These are phyloP conservation scores for Poecile atricapillus DNA, from an alignment of 2,113 vertebrate species.

Conservation along the genomic window DNA sequence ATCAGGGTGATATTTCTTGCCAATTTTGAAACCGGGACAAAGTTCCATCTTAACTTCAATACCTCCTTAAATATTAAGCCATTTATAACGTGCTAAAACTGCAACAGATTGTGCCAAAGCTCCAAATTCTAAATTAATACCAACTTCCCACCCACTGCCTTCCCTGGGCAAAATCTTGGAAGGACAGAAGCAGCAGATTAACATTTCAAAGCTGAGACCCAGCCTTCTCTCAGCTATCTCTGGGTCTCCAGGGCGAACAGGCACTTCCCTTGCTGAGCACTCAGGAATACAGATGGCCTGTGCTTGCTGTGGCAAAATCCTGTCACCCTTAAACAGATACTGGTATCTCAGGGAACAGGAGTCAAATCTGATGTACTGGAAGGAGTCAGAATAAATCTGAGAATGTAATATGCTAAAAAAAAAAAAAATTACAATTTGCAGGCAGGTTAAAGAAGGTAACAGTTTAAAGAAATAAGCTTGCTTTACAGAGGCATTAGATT, in stretches of 20 bases:
- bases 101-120: constrained; percentile 33
- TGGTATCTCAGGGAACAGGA: neutral
- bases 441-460: neutral
- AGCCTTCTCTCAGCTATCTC: neutral
- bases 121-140: constrained; percentile 56
- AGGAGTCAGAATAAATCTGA: neutral
- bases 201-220: constrained; percentile 44
- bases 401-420: neutral
- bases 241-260: constrained; percentile 48
- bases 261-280: constrained; percentile 9
- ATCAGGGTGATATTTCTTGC: neutral
- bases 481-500: neutral
- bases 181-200: constrained; percentile 43
- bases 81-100: constrained; percentile 1
- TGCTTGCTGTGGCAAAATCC: neutral
- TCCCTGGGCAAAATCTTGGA: constrained; percentile 31
- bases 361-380: neutral
- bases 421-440: neutral
- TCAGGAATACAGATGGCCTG: constrained; percentile 41
- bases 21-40: constrained; percentile 27
- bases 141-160: constrained; percentile 42
- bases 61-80: constrained; percentile 43
- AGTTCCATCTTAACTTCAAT: constrained; percentile 16
- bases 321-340: neutral
- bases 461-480: neutral